Percentiles rank a stretch among this genome's conserved stretches.
phyloP scores from a whole-genome alignment of 2,888 invertebrate species.

The Polydesmus complanatus region DNA sequence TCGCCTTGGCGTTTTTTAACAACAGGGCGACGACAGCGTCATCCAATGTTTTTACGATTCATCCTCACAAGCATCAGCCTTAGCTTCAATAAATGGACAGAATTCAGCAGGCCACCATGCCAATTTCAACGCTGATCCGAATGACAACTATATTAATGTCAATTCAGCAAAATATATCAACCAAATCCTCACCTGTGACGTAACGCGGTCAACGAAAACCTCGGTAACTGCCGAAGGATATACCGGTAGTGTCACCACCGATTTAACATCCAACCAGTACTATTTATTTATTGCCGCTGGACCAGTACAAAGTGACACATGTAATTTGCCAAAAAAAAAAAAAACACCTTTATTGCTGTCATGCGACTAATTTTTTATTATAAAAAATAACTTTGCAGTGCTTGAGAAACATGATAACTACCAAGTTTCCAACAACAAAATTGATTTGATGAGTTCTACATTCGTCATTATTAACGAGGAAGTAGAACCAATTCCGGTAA shows the following conservation, averaged over 20 bases:
- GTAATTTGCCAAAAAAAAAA: too few relatives aligned
- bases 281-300: background rate
- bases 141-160: background rate
- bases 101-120: background rate
- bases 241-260: background rate
- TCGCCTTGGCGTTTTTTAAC: background rate
- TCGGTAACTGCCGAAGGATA: background rate
- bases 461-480: background rate
- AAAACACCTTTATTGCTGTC: too few relatives aligned
- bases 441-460: background rate
- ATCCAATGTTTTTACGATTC: slow-evolving; percentile 7
- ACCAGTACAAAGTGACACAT: background rate
- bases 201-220: background rate
- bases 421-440: background rate
- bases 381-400: too few relatives aligned
- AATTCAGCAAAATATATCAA: background rate
- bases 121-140: background rate
- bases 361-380: too few relatives aligned
- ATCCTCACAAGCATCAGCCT: background rate
- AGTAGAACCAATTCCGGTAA: too few relatives aligned
- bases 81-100: background rate
- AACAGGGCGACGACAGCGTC: slow-evolving; percentile 16
- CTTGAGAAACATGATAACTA: too few relatives aligned
- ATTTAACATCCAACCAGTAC: background rate
- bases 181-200: background rate